phyloP scores from a whole-genome alignment of 1,140 invertebrate species.

The Odontomachus brunneus region DNA sequence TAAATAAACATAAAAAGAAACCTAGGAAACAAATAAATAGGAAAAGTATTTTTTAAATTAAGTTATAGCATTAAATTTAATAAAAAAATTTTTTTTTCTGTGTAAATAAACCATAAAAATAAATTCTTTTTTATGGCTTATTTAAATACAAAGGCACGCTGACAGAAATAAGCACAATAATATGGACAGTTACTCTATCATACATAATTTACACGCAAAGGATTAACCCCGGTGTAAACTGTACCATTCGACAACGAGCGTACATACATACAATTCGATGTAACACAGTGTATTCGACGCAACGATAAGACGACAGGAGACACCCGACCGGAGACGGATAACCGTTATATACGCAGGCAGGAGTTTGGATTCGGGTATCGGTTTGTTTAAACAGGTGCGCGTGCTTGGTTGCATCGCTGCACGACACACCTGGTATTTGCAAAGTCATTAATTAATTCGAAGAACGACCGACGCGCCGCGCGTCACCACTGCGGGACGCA shows the following conservation, averaged over 20 bases:
- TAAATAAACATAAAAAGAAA: too few species aligned
- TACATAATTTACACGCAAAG: too few species aligned
- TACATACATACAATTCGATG: constrained; percentile 5
- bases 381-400: constrained; percentile 58
- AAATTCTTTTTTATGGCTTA: too few species aligned
- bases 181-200: too few species aligned
- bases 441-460: constrained; percentile 52
- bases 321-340: constrained; percentile 33
- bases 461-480: constrained; percentile 7
- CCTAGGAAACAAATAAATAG: too few species aligned
- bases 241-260: constrained; percentile 17
- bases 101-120: too few species aligned
- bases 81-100: too few species aligned
- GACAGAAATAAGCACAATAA: too few species aligned
- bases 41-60: too few species aligned
- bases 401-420: not conserved
- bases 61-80: too few species aligned
- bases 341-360: constrained; percentile 20
- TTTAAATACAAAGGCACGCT: too few species aligned
- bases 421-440: constrained; percentile 46
- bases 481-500: not conserved
- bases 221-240: not conserved
- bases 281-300: not conserved
- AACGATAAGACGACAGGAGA: constrained; percentile 41
- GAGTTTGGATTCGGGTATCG: constrained; percentile 48